Conservation (phyloP, 2,113 vertebrate genomes). For the Bubalus kerabau region DNA sequence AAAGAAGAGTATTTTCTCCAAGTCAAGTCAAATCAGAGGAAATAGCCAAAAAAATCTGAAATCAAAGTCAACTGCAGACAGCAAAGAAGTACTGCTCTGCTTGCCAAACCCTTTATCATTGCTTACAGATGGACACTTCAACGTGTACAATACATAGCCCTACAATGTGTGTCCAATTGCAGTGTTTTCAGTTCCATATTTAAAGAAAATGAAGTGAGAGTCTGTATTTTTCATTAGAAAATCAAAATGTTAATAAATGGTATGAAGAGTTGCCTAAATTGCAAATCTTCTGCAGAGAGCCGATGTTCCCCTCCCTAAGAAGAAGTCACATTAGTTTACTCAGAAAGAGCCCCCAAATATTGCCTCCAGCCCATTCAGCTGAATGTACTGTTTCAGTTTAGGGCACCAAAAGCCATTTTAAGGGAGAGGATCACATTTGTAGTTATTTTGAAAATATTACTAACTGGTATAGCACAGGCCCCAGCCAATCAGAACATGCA, state of each 20-base stretch:
- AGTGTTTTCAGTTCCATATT: background rate
- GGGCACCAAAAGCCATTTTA: background rate
- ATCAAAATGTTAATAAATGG: background rate
- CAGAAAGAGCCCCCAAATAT: background rate
- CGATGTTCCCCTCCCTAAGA: background rate
- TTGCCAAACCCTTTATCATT: background rate
- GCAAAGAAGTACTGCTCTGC: background rate
- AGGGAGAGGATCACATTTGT: background rate
- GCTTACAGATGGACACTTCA: background rate
- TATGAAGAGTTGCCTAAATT: constrained; percentile 12
- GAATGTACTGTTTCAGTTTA: background rate
- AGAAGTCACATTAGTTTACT: background rate
- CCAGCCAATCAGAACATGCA: background rate
- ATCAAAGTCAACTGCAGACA: background rate
- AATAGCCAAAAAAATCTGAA: background rate
- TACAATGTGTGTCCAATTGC: background rate
- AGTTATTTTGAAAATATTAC: background rate
- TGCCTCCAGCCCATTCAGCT: background rate
- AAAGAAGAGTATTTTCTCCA: background rate
- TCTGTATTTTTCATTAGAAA: constrained; percentile 27
- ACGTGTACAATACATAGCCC: background rate
- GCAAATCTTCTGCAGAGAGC: background rate
- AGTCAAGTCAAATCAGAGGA: background rate
- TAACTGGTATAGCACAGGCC: background rate
- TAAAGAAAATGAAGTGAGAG: background rate